Percentiles rank a stretch among this genome's conserved stretches.
These are phyloP conservation scores for Deilephila porcellus DNA, from an alignment of 2,888 invertebrate genomes.

Conservation along the genomic window DNA sequence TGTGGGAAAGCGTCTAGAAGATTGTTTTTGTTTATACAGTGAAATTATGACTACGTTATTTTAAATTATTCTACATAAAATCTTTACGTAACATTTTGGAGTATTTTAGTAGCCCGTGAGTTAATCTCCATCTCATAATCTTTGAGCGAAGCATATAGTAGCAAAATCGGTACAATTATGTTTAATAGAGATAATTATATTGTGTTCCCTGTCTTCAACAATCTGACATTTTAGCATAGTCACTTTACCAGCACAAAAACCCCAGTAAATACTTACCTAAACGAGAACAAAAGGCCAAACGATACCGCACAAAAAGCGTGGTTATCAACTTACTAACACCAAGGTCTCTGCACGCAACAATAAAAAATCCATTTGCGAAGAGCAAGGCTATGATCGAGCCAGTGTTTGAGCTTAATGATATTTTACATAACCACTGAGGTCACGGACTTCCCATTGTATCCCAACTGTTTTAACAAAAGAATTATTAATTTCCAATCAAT, in stretches of 20 bases:
- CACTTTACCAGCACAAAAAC: not conserved
- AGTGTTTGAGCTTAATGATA: conserved; percentile 21
- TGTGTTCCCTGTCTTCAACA: too few species aligned
- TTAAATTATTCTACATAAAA: too few species aligned
- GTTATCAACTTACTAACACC: conserved; percentile 1
- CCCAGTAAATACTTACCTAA: not conserved
- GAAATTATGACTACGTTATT: not conserved
- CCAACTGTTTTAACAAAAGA: conserved; percentile 5
- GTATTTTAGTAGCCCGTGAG: too few species aligned
- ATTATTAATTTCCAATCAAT: conserved; percentile 19
- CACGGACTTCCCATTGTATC: conserved; percentile 8
- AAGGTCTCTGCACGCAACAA: conserved; percentile 8
- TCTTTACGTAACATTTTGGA: too few species aligned
- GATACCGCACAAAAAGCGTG: not conserved
- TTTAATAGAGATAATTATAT: too few species aligned
- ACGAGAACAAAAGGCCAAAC: not conserved
- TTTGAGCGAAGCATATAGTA: too few species aligned
- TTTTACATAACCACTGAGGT: conserved; percentile 14
- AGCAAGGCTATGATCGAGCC: conserved; percentile 1
- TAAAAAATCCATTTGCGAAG: conserved; percentile 23
- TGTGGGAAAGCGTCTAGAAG: not conserved
- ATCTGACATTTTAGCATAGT: too few species aligned
- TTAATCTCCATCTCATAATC: too few species aligned
- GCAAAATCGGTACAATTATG: too few species aligned
- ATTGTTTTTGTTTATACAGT: not conserved